phyloP scores from a whole-genome alignment of 2,113 vertebrate genomes.

The Melanostigma gelatinosum region DNA sequence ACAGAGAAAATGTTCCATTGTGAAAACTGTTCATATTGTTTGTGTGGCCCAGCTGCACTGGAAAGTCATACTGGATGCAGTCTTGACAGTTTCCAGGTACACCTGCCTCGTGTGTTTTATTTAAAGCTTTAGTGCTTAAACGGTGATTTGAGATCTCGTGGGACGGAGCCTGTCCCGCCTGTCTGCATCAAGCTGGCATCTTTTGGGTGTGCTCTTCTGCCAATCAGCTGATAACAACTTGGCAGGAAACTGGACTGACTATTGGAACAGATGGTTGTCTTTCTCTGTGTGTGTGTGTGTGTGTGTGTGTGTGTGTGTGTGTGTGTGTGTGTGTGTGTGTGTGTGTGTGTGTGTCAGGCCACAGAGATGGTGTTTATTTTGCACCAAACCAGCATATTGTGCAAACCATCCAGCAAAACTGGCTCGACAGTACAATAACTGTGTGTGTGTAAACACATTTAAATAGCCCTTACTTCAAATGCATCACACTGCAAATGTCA shows the following conservation, averaged over 20 bases:
- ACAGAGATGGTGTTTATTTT: conserved; percentile 58
- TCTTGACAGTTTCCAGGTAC: conserved; percentile 1
- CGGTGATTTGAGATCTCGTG: conserved; percentile 32
- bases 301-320: conserved; percentile 29
- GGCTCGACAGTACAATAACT: conserved; percentile 50
- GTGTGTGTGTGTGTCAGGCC: conserved; percentile 41
- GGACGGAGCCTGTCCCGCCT: conserved; percentile 37
- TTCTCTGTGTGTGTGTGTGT: conserved; percentile 23
- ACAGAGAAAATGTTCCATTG: neutral
- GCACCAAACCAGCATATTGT: conserved; percentile 66
- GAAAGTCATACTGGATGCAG: neutral
- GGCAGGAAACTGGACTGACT: conserved; percentile 60
- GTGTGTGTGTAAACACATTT: conserved; percentile 29
- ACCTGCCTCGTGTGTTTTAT: conserved; percentile 14
- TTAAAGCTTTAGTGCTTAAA: conserved; percentile 22
- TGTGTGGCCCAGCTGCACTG: neutral
- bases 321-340: conserved; percentile 44
- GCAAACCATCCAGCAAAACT: conserved; percentile 63
- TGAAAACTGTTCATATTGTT: neutral
- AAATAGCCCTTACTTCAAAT: conserved; percentile 48
- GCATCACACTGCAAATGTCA: conserved; percentile 37
- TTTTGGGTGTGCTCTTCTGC: conserved; percentile 48
- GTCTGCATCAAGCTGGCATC: conserved; percentile 36
- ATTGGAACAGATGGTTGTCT: conserved; percentile 68
- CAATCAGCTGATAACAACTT: conserved; percentile 70